A percentile compares a stretch with the other conserved stretches of the same genome.
phyloP scores from a whole-genome alignment of 2,888 invertebrate genomes.

The Seladonia tumulorum region DNA sequence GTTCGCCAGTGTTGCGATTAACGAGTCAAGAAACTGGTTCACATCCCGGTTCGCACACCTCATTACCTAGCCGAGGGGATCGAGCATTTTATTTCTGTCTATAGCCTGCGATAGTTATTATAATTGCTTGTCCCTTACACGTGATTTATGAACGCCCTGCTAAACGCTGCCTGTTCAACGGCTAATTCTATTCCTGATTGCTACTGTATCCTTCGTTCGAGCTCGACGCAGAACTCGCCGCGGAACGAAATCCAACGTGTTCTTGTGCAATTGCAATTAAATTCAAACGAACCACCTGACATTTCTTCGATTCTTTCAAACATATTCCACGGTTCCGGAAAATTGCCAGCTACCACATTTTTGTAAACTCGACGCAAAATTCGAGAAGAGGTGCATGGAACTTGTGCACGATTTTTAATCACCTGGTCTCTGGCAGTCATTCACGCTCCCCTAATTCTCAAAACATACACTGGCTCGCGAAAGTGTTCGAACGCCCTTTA shows the following conservation, averaged over 20 bases:
- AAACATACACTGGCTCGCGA: too few relatives aligned
- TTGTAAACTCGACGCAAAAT: background rate
- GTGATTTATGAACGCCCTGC: slow-evolving; percentile 79
- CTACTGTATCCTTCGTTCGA: slow-evolving; percentile 65
- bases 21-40: slow-evolving; percentile 73
- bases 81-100: slow-evolving; percentile 79
- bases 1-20: slow-evolving; percentile 61
- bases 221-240: background rate
- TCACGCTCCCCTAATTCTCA: too few relatives aligned
- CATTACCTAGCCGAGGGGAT: slow-evolving; percentile 78
- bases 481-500: too few relatives aligned
- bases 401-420: too few relatives aligned
- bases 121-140: slow-evolving; percentile 82
- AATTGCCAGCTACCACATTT: background rate
- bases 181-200: slow-evolving; percentile 79
- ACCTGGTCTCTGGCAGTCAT: too few relatives aligned
- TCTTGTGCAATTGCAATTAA: background rate
- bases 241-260: slow-evolving; percentile 28
- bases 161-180: slow-evolving; percentile 78
- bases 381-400: too few relatives aligned
- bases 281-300: background rate
- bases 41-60: slow-evolving; percentile 77
- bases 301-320: background rate
- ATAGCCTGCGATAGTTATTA: slow-evolving; percentile 80
- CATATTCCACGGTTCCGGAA: background rate